phyloP scores from a whole-genome alignment of 2,113 vertebrate genomes.

The Nibea coibor region DNA sequence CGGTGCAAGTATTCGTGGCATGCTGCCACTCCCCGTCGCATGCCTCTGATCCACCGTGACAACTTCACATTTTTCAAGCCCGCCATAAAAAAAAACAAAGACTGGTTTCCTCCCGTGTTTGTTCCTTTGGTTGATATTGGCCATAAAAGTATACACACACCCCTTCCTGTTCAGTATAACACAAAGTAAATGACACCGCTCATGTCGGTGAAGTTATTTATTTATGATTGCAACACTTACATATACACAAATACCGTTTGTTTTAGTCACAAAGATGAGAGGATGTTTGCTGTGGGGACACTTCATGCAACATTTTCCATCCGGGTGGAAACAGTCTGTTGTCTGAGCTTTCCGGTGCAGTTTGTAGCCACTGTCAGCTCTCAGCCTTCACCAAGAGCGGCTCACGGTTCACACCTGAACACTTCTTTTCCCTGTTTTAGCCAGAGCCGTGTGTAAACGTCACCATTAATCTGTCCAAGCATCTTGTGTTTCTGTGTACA shows the following conservation, averaged over 20 bases:
- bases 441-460: not conserved
- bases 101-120: too few relatives aligned
- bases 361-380: conserved; percentile 3
- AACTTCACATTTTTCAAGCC: too few relatives aligned
- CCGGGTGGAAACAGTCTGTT: conserved; percentile 30
- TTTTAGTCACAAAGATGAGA: conserved; percentile 36
- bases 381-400: not conserved
- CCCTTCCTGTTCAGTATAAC: not conserved
- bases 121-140: too few relatives aligned
- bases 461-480: not conserved
- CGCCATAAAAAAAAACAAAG: too few relatives aligned
- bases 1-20: too few relatives aligned
- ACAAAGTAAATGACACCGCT: not conserved
- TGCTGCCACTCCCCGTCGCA: too few relatives aligned
- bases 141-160: too few relatives aligned
- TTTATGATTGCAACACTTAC: not conserved
- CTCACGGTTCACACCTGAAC: not conserved
- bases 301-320: conserved; percentile 43
- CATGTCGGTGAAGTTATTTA: not conserved
- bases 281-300: conserved; percentile 29
- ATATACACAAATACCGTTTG: conserved; percentile 36
- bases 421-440: not conserved
- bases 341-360: conserved; percentile 7
- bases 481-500: conserved; percentile 12
- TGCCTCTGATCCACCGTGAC: too few relatives aligned